Percentiles rank a stretch among this genome's conserved stretches.
These are phyloP conservation scores for Bembecia ichneumoniformis DNA, from an alignment of 2,888 invertebrate species.

Conservation along the genomic window DNA sequence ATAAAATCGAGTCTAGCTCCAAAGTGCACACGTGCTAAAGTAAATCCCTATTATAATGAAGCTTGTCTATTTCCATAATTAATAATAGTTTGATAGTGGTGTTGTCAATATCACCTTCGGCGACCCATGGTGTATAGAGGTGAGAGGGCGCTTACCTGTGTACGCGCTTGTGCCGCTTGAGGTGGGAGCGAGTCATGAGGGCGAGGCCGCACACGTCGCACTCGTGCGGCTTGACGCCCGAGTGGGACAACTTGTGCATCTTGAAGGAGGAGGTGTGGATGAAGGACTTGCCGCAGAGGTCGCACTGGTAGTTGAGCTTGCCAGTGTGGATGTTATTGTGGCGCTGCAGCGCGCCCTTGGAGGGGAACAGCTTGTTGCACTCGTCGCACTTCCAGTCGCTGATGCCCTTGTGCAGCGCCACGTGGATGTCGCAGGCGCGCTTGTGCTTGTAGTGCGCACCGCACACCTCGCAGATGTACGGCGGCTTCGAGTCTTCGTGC, in stretches of 20 bases:
- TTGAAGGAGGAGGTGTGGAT: constrained; percentile 80
- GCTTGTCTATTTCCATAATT: too few species aligned
- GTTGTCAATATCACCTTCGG: too few species aligned
- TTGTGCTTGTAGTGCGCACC: constrained; percentile 76
- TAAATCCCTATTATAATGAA: too few species aligned
- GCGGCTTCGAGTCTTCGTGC: constrained; percentile 60
- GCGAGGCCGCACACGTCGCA: constrained; percentile 74
- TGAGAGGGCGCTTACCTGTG: too few species aligned
- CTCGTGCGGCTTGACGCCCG: constrained; percentile 73
- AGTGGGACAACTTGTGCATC: constrained; percentile 78
- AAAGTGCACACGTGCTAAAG: too few species aligned
- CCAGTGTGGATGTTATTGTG: constrained; percentile 76
- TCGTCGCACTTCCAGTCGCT: constrained; percentile 74
- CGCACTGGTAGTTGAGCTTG: constrained; percentile 74
- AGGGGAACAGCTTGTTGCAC: constrained; percentile 74
- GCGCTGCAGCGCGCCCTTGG: constrained; percentile 73
- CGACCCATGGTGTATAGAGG: too few species aligned
- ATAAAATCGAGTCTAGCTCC: too few species aligned
- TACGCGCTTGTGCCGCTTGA: constrained; percentile 77
- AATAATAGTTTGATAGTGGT: too few species aligned
- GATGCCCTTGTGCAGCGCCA: constrained; percentile 73
- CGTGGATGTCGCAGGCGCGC: constrained; percentile 73
- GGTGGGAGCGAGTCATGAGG: constrained; percentile 76
- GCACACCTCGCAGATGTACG: constrained; percentile 70
- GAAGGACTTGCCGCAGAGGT: constrained; percentile 75